A percentile compares a stretch with the other conserved stretches of the same genome.
phyloP scores from a whole-genome alignment of 2,888 invertebrate species.

The Cephus rjabovi region DNA sequence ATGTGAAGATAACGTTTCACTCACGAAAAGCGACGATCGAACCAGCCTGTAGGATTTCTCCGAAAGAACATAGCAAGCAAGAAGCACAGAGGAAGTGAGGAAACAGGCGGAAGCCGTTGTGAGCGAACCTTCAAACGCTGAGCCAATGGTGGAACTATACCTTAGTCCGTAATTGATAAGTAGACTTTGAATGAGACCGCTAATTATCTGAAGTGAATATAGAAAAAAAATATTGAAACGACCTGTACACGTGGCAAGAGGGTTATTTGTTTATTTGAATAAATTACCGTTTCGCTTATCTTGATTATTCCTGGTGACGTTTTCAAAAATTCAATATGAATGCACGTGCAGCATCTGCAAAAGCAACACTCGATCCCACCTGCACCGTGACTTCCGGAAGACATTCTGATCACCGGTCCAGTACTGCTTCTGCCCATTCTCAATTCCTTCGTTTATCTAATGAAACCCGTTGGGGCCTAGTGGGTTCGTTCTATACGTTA shows the following conservation, averaged over 20 bases:
- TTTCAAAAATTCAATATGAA: conserved; percentile 81
- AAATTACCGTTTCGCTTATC: conserved; percentile 77
- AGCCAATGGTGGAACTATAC: conserved; percentile 80
- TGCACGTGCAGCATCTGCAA: conserved; percentile 82
- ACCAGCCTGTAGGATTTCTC: conserved; percentile 81
- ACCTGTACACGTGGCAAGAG: background rate
- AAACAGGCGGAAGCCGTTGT: conserved; percentile 85
- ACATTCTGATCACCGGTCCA: conserved; percentile 57
- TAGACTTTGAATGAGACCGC: conserved; percentile 85
- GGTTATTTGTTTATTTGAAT: background rate
- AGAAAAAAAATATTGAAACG: background rate
- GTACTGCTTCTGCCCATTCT: conserved; percentile 31
- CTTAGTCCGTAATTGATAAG: conserved; percentile 82
- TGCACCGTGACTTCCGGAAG: conserved; percentile 52
- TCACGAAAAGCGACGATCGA: conserved; percentile 85
- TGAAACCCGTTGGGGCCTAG: background rate
- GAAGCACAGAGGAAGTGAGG: conserved; percentile 79
- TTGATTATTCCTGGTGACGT: conserved; percentile 81
- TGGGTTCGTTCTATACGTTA: background rate
- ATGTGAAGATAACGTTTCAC: conserved; percentile 56
- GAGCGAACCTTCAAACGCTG: conserved; percentile 83
- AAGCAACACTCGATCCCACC: conserved; percentile 79
- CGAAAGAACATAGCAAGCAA: conserved; percentile 83
- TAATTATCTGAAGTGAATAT: conserved; percentile 72
- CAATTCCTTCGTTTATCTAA: background rate